Evolutionary conservation across 2,888 invertebrate species (phyloP).

Genomic region (Drosophila kambysellisi): DNA sequence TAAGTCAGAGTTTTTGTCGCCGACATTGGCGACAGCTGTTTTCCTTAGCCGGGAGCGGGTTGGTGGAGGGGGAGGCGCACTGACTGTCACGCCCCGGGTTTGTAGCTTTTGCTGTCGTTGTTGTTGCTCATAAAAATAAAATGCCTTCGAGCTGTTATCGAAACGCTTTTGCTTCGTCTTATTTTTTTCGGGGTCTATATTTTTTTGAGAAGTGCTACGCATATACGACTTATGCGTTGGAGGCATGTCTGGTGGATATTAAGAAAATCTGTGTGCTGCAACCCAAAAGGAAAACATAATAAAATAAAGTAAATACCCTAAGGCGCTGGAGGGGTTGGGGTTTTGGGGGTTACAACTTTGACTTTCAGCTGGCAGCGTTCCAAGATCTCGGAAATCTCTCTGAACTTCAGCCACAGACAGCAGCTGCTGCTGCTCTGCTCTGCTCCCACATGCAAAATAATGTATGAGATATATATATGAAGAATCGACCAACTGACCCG

Average conservation of each 20-base stretch:
- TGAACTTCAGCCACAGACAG: slow-evolving; percentile 43
- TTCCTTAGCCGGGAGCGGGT: neutral
- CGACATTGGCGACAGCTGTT: slow-evolving; percentile 71
- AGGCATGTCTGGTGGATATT: slow-evolving; percentile 26
- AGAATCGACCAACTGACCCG: slow-evolving; percentile 41
- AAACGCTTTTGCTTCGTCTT: slow-evolving; percentile 29
- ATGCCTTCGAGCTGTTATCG: slow-evolving; percentile 67
- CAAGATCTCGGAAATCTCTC: slow-evolving; percentile 19
- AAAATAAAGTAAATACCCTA: slow-evolving; percentile 24
- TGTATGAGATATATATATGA: neutral
- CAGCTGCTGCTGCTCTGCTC: neutral
- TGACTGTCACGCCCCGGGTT: slow-evolving; percentile 34
- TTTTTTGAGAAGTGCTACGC: slow-evolving; percentile 42
- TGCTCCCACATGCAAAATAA: slow-evolving; percentile 36
- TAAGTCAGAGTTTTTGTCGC: slow-evolving; percentile 57
- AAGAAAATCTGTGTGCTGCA: slow-evolving; percentile 60
- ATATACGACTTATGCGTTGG: slow-evolving; percentile 51
- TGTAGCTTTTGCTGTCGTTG: slow-evolving; percentile 21
- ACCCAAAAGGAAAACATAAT: slow-evolving; percentile 12
- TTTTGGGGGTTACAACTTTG: slow-evolving; percentile 43
- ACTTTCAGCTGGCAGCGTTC: slow-evolving; percentile 52
- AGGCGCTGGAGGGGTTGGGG: slow-evolving; percentile 8
- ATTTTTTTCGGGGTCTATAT: slow-evolving; percentile 36
- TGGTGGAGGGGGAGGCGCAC: neutral
- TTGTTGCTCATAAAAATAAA: slow-evolving; percentile 67